Evolutionary conservation across 2,113 vertebrate genomes (phyloP), one percentile per base, ranked within the genome.

Genomic region (Sterna hirundo): DNA sequence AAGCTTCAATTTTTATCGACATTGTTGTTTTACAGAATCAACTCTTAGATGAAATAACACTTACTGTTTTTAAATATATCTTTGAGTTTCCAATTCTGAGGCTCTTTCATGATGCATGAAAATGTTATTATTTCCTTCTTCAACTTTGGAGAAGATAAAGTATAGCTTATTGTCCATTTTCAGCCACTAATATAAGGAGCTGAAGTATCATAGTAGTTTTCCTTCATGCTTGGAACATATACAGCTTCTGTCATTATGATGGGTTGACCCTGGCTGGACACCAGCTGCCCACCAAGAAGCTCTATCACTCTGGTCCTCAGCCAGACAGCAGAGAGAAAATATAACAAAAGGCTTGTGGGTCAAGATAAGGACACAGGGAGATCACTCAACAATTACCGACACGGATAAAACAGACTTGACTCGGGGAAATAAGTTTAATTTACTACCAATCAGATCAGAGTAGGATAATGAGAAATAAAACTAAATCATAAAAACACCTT

Each of bases 1-100:
- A 72, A 95, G 60, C 62, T 93, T 77, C 70, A 66, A 30, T 87
- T 93, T 92, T 91, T 94, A 85, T 77, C 3, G 21, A 57, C 52
- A 93, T 66, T 51, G 26, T 21, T 60, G 14, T 40, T 76, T 74
- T 38, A 62, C 27, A 90, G 68, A 88, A 70, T 27, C 10, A 81
- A 80, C 15, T 47, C 60, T 84, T 82, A 86, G 20, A 68, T 68
- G 8, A 93, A 96, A 78, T 83, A 66, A 60, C 1, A 1, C 25
- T 74, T 68, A 40, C 32, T 42, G 23, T 0, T 94, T 95, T 92
- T 22, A 92, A 89, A 90, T 42, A 47, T 42, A 34, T 46, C 8
- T 86, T 86, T 83, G 27, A 77, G 19, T 76, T 96, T 95, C 46
- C 12, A 60, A 12, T 68, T 88, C 36, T 66, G 18, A 75, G 20